phyloP scores from a whole-genome alignment of 2,797 vertebrate species.

The Liasis olivaceus region DNA sequence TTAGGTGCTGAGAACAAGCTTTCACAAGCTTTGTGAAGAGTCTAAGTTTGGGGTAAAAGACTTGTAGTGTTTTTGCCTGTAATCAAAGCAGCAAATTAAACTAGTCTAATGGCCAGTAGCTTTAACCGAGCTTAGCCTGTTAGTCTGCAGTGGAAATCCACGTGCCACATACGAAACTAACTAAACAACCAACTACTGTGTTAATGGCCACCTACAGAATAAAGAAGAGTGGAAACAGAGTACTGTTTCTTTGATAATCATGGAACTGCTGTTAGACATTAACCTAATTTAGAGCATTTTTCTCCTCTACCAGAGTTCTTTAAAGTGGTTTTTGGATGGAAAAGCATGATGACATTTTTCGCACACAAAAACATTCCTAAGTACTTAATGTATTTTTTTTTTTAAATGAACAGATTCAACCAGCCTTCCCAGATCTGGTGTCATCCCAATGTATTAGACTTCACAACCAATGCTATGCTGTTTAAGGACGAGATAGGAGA shows the following conservation, averaged over 20 bases:
- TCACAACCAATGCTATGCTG: not conserved
- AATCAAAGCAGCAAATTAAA: constrained; percentile 51
- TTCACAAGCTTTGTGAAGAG: not conserved
- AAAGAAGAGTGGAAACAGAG: constrained; percentile 69
- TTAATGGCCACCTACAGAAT: constrained; percentile 69
- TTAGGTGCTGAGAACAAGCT: not conserved
- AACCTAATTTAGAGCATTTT: constrained; percentile 73
- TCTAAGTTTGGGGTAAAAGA: not conserved
- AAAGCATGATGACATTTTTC: constrained; percentile 68
- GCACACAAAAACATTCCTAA: constrained; percentile 59
- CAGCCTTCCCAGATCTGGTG: not conserved
- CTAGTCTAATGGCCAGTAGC: constrained; percentile 54
- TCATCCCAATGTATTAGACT: not conserved
- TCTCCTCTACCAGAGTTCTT: constrained; percentile 64
- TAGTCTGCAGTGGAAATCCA: constrained; percentile 60
- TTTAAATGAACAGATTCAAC: constrained; percentile 66
- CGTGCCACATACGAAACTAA: constrained; percentile 55
- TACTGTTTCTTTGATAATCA: constrained; percentile 69
- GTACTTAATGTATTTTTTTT: constrained; percentile 69
- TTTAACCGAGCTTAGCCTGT: constrained; percentile 41
- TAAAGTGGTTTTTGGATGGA: constrained; percentile 69
- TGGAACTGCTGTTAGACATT: constrained; percentile 69
- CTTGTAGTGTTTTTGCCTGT: constrained; percentile 44
- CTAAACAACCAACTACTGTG: constrained; percentile 59
- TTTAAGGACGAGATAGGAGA: not conserved